A percentile compares a stretch with the other conserved stretches of the same genome.
Evolutionary conservation across 1,140 invertebrate species (phyloP).

Genomic region (Drosophila rhopaloa): DNA sequence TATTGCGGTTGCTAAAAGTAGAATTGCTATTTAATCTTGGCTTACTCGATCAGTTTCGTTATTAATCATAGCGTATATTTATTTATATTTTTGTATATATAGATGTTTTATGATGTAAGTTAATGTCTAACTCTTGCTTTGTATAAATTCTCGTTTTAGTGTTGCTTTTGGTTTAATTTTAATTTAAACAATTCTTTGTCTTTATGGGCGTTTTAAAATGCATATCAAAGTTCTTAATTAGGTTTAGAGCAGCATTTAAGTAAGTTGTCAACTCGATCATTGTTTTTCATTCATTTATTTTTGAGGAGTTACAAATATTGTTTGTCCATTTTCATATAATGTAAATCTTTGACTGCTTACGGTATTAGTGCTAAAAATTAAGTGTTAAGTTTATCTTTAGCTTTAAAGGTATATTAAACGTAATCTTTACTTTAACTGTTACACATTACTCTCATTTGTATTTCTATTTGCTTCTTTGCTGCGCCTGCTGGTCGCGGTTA

Average conservation of each 20-base stretch:
- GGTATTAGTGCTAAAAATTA: slow-evolving; percentile 55
- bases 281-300: slow-evolving; percentile 27
- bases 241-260: slow-evolving; percentile 39
- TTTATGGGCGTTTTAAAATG: slow-evolving; percentile 76
- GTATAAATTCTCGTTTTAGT: slow-evolving; percentile 72
- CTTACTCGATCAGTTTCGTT: slow-evolving; percentile 43
- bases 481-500: slow-evolving; percentile 33
- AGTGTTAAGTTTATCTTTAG: slow-evolving; percentile 48
- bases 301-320: slow-evolving; percentile 49
- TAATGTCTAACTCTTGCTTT: slow-evolving; percentile 74
- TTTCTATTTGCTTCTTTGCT: slow-evolving; percentile 36
- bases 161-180: slow-evolving; percentile 41
- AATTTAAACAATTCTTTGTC: slow-evolving; percentile 51
- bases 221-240: slow-evolving; percentile 76
- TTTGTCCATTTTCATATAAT: slow-evolving; percentile 38
- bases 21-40: slow-evolving; percentile 50
- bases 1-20: slow-evolving; percentile 45
- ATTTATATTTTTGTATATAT: slow-evolving; percentile 49
- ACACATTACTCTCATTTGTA: slow-evolving; percentile 25
- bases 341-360: slow-evolving; percentile 56
- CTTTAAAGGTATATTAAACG: slow-evolving; percentile 49
- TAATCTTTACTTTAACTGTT: slow-evolving; percentile 43
- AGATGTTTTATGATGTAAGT: slow-evolving; percentile 58
- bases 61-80: slow-evolving; percentile 52
- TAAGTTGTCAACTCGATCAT: slow-evolving; percentile 45